Conservation (phyloP, 2,797 vertebrate genomes). For the Scyliorhinus canicula region DNA sequence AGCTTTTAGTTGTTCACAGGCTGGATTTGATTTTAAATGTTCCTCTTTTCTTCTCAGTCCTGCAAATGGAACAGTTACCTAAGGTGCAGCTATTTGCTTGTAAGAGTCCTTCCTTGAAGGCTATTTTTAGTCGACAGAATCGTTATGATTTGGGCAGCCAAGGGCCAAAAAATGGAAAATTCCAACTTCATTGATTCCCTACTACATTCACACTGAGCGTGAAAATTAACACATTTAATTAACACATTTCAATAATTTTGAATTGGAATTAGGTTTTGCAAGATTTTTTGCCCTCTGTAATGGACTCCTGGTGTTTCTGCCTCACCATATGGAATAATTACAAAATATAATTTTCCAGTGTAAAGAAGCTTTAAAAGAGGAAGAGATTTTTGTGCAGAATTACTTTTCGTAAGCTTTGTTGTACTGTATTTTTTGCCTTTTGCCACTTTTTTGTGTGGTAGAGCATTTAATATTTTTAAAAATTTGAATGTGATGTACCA, state of each 20-base stretch:
- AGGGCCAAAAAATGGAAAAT: background rate
- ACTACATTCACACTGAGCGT: background rate
- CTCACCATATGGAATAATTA: background rate
- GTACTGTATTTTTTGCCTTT: background rate
- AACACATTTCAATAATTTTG: background rate
- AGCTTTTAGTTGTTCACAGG: background rate
- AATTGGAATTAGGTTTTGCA: background rate
- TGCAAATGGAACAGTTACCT: background rate
- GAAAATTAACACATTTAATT: background rate
- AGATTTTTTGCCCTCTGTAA: background rate
- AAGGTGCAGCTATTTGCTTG: background rate
- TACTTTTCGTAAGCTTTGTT: background rate
- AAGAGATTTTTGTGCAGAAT: background rate
- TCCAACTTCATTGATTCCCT: background rate
- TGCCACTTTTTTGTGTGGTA: background rate
- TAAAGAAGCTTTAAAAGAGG: background rate
- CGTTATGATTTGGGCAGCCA: background rate
- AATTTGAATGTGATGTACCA: too few relatives aligned
- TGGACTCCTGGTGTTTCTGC: background rate
- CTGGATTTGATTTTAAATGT: background rate
- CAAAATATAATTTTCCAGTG: background rate
- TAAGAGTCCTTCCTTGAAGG: background rate
- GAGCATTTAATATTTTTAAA: background rate
- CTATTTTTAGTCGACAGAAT: background rate
- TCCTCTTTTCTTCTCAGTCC: background rate